A percentile compares a stretch with the other conserved stretches of the same genome.
Conservation (phyloP, 2,113 vertebrate genomes). For the Callipepla squamata region DNA sequence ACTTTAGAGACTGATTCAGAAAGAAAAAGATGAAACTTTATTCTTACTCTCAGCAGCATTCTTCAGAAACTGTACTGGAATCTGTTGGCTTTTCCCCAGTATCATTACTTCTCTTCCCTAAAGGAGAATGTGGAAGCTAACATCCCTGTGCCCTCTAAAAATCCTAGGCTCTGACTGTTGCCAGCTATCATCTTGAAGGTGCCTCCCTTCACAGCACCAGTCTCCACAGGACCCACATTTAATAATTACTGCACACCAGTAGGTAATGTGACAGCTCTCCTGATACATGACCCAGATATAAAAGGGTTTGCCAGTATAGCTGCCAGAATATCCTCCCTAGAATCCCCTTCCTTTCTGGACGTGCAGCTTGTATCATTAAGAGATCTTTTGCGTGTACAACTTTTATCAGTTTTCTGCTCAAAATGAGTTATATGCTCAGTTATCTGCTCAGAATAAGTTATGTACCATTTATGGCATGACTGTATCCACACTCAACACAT, state of each 20-base stretch:
- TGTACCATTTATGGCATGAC: rapidly evolving
- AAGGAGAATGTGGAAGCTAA: background rate
- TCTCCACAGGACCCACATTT: background rate
- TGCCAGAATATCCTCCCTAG: background rate
- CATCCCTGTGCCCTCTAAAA: background rate
- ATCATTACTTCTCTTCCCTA: background rate
- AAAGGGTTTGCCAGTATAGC: background rate
- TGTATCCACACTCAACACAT: rapidly evolving
- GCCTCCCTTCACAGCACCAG: background rate
- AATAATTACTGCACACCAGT: background rate
- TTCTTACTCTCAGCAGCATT: background rate
- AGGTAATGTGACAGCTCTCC: background rate
- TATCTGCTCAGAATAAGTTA: background rate
- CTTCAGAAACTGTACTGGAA: background rate
- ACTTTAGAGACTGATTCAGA: background rate
- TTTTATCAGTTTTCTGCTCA: background rate
- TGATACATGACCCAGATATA: background rate
- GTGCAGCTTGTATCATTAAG: background rate
- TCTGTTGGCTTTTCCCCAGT: background rate
- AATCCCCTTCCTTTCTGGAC: background rate
- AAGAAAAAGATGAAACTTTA: background rate
- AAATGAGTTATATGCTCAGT: background rate
- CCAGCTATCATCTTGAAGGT: background rate
- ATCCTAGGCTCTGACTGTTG: background rate
- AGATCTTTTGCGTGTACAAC: background rate